Conservation (phyloP, 1,140 invertebrate species). For the Teleogryllus occipitalis region DNA sequence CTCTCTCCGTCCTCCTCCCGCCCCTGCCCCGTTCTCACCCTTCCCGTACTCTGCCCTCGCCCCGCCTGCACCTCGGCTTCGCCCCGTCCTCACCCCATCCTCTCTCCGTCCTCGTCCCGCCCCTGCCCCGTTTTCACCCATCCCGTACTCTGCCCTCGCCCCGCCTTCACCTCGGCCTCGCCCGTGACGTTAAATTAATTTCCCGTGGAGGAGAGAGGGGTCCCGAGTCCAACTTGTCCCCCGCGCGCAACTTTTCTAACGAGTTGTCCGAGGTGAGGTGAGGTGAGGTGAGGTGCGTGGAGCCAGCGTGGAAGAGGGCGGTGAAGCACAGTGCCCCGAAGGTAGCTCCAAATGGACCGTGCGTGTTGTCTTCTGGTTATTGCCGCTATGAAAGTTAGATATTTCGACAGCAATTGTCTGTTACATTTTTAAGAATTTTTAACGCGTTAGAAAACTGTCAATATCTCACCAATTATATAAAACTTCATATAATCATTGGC, state of each 20-base stretch:
- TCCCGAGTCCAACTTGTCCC: not conserved
- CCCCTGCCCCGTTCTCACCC: not conserved
- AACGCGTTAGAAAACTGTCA: no score
- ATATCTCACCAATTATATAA: no score
- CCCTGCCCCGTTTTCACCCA: not conserved
- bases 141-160: not conserved
- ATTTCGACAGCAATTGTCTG: no score
- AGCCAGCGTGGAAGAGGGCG: no score
- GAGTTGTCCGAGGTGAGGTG: not conserved
- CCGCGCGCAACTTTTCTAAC: not conserved
- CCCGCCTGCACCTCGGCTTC: no score
- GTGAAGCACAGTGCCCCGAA: no score
- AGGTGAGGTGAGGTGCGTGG: not conserved
- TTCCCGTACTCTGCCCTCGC: not conserved
- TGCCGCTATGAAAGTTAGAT: no score
- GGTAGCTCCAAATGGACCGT: no score
- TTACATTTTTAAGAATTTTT: no score
- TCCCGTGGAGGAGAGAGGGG: not conserved
- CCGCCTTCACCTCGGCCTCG: not conserved
- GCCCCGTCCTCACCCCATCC: not conserved
- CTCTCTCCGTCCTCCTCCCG: not conserved
- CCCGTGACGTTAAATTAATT: not conserved
- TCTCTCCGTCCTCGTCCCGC: not conserved
- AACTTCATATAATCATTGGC: no score
- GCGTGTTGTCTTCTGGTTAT: no score